These are phyloP conservation scores for Cyclopterus lumpus DNA, from an alignment of 2,797 vertebrate species.

Conservation along the genomic window DNA sequence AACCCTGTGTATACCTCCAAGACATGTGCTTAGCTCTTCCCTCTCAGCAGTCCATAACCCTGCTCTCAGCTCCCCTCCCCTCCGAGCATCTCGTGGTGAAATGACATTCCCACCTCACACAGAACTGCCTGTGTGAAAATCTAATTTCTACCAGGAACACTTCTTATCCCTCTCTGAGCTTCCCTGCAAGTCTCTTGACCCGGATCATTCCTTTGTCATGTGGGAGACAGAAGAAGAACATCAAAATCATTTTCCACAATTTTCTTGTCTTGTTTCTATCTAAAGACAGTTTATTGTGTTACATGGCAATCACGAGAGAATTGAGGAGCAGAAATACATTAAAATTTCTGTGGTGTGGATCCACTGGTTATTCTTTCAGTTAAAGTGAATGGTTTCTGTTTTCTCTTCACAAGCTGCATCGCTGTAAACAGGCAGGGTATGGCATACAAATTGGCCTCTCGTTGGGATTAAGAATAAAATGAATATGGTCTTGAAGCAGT, in stretches of 20 bases:
- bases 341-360: background rate
- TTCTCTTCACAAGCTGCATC: background rate
- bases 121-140: constrained; percentile 63
- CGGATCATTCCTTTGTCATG: constrained; percentile 48
- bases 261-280: constrained; percentile 36
- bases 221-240: background rate
- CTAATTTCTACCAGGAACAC: constrained; percentile 65
- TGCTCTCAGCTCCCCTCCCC: constrained; percentile 42
- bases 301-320: constrained; percentile 3
- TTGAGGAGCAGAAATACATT: background rate
- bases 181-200: constrained; percentile 52
- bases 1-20: constrained; percentile 37
- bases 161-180: constrained; percentile 50
- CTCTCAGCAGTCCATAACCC: constrained; percentile 28
- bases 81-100: constrained; percentile 54
- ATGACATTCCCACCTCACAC: constrained; percentile 62
- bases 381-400: background rate
- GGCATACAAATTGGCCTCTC: background rate
- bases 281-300: constrained; percentile 18
- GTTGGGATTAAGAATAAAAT: background rate
- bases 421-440: background rate
- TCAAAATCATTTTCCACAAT: background rate
- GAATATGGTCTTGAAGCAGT: background rate
- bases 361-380: background rate
- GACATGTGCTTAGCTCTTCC: constrained; percentile 42